Base-by-base conservation (phyloP, 2,113 vertebrate genomes). In the Lepisosteus oculatus region DNA sequence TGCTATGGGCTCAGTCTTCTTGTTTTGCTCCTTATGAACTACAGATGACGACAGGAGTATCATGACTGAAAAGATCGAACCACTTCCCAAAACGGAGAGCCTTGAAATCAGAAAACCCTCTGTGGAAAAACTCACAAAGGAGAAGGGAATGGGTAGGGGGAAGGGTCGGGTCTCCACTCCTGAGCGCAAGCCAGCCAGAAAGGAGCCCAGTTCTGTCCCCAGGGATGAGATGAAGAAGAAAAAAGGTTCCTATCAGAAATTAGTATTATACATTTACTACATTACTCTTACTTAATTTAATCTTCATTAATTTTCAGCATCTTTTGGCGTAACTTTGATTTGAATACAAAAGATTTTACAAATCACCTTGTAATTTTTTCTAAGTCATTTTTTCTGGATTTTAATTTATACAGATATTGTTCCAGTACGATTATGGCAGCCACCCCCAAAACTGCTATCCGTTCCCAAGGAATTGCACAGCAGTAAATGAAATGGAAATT, bases 171-270 rank as follows among this genome's bases (percentile, higher is more conserved):
- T 96, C 84, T 96, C 95, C 81, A 99, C 97, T 81, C 97, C 97
- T 74, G 97, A 99, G 83, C 95, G 95, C 82, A 99, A 96, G 92
- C 89, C 94, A 83, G 83, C 87, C 81, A 95, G 95, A 90, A 98
- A 96, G 89, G 97, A 99, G 77, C 91, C 95, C 69, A 89, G 92
- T 85, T 94, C 89, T 83, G 87, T 95, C 84, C 95, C 95, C 85
- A 95, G 94, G 88, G 97, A 99, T 86, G 97, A 98, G 78, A 86
- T 93, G 87, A 98, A 95, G 93, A 98, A 97, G 94, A 99, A 97
- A 95, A 99, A 98, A 99, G 97, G 97, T 99, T 93, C 84, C 89
- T 84, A 83, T 63, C 59, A 67, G 66, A 29, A 61, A 13, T 15
- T 61, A 6, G 14, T 69, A 61, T n/a, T 43, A 29, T 69, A 17